Percentiles rank a stretch among this genome's conserved stretches.
These are phyloP conservation scores for Neocloeon triangulifer DNA, from an alignment of 1,140 invertebrate genomes.

Conservation along the genomic window DNA sequence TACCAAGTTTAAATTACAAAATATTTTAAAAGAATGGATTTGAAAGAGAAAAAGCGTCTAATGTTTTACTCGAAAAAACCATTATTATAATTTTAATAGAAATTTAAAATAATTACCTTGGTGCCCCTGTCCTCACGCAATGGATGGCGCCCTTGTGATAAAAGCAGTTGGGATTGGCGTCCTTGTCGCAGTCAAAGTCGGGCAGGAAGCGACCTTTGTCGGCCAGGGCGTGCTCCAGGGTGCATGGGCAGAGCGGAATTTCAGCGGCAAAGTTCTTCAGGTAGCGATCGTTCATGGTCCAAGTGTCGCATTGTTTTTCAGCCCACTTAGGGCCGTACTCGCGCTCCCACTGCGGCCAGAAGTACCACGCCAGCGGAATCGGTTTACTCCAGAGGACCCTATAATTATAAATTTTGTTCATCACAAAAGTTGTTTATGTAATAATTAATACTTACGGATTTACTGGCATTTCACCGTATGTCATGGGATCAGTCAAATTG, in stretches of 20 bases:
- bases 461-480: slow-evolving; percentile 37
- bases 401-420: slow-evolving; percentile 11
- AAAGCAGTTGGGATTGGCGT: slow-evolving; percentile 70
- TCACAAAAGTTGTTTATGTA: too few species aligned
- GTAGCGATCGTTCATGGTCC: slow-evolving; percentile 69
- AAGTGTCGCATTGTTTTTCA: slow-evolving; percentile 57
- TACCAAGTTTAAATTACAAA: too few species aligned
- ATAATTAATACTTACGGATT: slow-evolving; percentile 78
- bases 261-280: slow-evolving; percentile 71
- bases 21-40: too few species aligned
- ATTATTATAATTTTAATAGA: too few species aligned
- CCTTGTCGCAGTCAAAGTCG: slow-evolving; percentile 76
- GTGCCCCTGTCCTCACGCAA: slow-evolving; percentile 76
- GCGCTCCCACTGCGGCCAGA: slow-evolving; percentile 63
- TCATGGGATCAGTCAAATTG: slow-evolving; percentile 59
- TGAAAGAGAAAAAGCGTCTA: too few species aligned
- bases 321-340: slow-evolving; percentile 54
- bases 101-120: too few species aligned
- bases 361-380: slow-evolving; percentile 83
- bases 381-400: slow-evolving; percentile 73
- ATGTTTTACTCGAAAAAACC: too few species aligned
- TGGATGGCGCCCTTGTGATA: slow-evolving; percentile 74
- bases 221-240: slow-evolving; percentile 62
- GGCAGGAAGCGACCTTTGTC: slow-evolving; percentile 85
- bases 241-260: slow-evolving; percentile 75